These are phyloP conservation scores for Festucalex cinctus DNA, from an alignment of 2,113 vertebrate species.

Conservation along the genomic window DNA sequence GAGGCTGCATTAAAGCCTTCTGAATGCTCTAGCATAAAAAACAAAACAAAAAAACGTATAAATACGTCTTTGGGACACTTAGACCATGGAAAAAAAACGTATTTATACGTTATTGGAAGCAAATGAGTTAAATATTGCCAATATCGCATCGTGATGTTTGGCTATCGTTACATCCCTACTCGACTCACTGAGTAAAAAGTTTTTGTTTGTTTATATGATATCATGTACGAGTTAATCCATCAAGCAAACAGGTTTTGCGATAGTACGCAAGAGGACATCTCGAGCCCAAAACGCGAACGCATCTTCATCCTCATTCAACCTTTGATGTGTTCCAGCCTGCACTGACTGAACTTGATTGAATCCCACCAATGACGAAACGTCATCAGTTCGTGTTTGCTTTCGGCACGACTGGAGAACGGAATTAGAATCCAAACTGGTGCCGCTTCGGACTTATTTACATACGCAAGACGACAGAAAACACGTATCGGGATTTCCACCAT, in stretches of 20 bases:
- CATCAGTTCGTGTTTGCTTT: conserved; percentile 13
- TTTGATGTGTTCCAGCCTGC: conserved; percentile 1
- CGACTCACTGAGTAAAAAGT: not conserved
- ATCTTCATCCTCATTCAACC: not conserved
- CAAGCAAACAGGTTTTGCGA: not conserved
- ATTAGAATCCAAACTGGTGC: not conserved
- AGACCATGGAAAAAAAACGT: no score
- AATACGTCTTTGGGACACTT: no score
- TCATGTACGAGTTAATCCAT: not conserved
- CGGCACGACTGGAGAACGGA: conserved; percentile 18
- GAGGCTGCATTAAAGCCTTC: no score
- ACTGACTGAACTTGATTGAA: conserved; percentile 43
- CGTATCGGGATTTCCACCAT: conserved; percentile 30
- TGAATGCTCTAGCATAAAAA: no score
- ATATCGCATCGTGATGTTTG: no score
- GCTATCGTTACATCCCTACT: no score
- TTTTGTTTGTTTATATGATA: not conserved
- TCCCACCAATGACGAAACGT: conserved; percentile 40
- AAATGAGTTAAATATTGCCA: no score
- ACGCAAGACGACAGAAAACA: conserved; percentile 33
- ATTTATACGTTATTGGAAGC: no score
- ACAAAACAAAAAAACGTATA: no score
- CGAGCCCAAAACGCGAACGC: not conserved
- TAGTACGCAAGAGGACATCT: not conserved
- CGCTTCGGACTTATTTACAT: conserved; percentile 8